Percentiles rank a stretch among this genome's conserved stretches.
phyloP scores from a whole-genome alignment of 2,888 invertebrate genomes.

The Leptogaster cylindrica region DNA sequence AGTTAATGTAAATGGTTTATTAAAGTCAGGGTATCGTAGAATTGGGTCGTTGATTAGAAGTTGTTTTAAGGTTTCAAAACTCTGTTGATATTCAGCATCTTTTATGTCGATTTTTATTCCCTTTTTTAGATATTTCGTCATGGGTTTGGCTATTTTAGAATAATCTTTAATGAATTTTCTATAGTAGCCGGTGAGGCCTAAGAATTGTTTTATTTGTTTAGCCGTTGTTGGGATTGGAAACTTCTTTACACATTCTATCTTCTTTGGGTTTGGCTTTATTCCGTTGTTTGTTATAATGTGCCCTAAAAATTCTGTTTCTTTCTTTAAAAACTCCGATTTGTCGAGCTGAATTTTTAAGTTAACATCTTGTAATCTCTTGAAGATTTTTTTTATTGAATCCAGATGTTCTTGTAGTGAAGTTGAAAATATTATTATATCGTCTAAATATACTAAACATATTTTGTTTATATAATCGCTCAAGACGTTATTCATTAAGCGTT shows the following conservation, averaged over 20 bases:
- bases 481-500: conserved; percentile 57
- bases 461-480: conserved; percentile 51
- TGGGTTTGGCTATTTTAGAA: conserved; percentile 51
- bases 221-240: conserved; percentile 45
- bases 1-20: conserved; percentile 50
- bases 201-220: conserved; percentile 45
- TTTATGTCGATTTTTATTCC: conserved; percentile 35
- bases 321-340: conserved; percentile 47
- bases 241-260: conserved; percentile 42
- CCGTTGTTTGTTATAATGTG: conserved; percentile 50
- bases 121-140: conserved; percentile 42
- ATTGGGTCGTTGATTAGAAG: conserved; percentile 27
- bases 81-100: conserved; percentile 22
- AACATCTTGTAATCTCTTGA: conserved; percentile 39
- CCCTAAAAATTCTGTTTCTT: conserved; percentile 50
- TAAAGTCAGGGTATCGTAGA: conserved; percentile 42
- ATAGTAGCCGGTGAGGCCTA: conserved; percentile 44
- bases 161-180: conserved; percentile 54
- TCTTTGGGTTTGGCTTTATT: conserved; percentile 48
- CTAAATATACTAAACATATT: conserved; percentile 49
- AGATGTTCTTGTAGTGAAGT: conserved; percentile 47
- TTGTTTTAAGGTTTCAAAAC: conserved; percentile 26
- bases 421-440: conserved; percentile 50
- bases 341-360: conserved; percentile 47
- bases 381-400: conserved; percentile 39